Percentiles rank a stretch among this genome's conserved stretches.
Evolutionary conservation across 2,113 vertebrate genomes (phyloP).

Genomic region (Odobenus rosmarus): DNA sequence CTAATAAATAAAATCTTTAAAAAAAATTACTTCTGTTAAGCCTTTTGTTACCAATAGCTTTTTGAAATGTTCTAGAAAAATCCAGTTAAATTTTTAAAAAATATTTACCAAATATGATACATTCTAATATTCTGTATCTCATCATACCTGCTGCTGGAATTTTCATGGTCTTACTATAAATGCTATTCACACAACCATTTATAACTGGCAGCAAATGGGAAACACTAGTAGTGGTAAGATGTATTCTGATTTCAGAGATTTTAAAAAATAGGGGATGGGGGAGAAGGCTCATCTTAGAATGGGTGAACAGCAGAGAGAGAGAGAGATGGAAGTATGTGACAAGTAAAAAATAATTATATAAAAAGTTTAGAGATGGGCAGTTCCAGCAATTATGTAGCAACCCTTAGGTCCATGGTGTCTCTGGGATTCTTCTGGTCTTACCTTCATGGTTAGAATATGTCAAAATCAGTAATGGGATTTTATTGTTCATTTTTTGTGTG

Average conservation of each 20-base stretch:
- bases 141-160: not conserved
- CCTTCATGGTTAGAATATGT: not conserved
- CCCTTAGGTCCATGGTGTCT: not conserved
- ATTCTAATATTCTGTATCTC: not conserved
- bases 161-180: not conserved
- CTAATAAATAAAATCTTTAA: not conserved
- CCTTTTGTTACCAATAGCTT: not conserved
- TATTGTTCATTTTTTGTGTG: conserved; percentile 24
- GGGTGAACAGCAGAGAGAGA: not conserved
- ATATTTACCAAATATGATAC: not conserved
- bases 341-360: not conserved
- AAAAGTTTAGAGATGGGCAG: not conserved
- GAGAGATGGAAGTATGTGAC: not conserved
- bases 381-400: not conserved
- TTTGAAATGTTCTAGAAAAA: conserved; percentile 7
- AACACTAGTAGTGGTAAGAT: not conserved
- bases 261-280: not conserved
- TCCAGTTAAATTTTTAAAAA: not conserved
- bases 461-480: conserved; percentile 35
- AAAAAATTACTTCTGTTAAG: not conserved
- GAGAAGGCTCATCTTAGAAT: not conserved
- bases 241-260: conserved; percentile 1
- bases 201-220: not conserved
- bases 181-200: not conserved
- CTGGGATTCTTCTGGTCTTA: not conserved